These are phyloP conservation scores for Kryphioiulus occultus DNA, from an alignment of 2,888 invertebrate genomes.

Conservation along the genomic window DNA sequence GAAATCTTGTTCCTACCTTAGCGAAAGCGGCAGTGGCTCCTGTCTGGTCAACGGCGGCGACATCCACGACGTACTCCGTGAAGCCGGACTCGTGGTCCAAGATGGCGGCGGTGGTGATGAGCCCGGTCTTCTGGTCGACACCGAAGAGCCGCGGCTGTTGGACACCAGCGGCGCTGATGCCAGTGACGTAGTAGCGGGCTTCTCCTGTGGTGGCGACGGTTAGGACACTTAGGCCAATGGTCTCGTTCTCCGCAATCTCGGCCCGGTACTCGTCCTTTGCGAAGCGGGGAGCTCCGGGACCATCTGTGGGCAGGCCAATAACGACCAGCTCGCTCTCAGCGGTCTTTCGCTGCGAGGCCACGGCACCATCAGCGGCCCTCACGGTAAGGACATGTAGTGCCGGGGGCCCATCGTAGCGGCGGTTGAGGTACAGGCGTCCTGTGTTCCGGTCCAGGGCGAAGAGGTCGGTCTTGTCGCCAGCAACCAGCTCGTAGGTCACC, in stretches of 20 bases:
- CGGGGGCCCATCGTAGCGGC: constrained; percentile 59
- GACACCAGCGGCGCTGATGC: constrained; percentile 68
- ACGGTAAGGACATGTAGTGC: constrained; percentile 77
- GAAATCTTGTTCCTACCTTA: constrained; percentile 72
- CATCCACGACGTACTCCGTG: constrained; percentile 78
- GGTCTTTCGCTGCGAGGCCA: constrained; percentile 84
- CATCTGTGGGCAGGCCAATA: constrained; percentile 58
- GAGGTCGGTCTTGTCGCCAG: constrained; percentile 50
- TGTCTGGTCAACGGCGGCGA: constrained; percentile 77
- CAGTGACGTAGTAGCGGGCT: constrained; percentile 89
- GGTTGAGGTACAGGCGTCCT: constrained; percentile 61
- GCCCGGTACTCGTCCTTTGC: constrained; percentile 73
- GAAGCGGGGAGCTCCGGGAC: constrained; percentile 62
- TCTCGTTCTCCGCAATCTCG: constrained; percentile 87
- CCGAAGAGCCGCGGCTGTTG: constrained; percentile 89
- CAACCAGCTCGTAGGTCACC: constrained; percentile 82
- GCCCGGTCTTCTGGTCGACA: constrained; percentile 86
- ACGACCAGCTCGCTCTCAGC: constrained; percentile 87
- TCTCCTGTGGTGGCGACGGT: constrained; percentile 72
- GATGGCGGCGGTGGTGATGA: constrained; percentile 73
- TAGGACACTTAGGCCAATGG: constrained; percentile 83
- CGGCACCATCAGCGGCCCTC: constrained; percentile 90
- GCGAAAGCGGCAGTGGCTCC: constrained; percentile 75
- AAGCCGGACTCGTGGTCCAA: constrained; percentile 59
- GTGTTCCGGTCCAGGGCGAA: constrained; percentile 61